phyloP scores from a whole-genome alignment of 2,888 invertebrate genomes.

The Dendrolimus houi region DNA sequence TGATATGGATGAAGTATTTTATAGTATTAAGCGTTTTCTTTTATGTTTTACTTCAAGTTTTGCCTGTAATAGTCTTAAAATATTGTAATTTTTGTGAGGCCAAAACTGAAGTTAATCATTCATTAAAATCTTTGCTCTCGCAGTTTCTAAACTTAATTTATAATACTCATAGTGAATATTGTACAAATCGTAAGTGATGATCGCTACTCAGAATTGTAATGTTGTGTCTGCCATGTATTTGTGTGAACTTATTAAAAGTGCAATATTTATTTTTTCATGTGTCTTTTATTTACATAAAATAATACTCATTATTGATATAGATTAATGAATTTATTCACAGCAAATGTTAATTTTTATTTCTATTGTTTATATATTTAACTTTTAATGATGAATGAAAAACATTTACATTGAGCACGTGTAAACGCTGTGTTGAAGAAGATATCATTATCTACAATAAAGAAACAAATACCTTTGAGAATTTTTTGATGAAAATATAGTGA shows the following conservation, averaged over 20 bases:
- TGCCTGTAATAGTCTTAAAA: too few relatives aligned
- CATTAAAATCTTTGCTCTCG: too few relatives aligned
- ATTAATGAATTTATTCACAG: conserved; percentile 55
- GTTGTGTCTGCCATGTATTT: not conserved
- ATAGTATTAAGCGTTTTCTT: too few relatives aligned
- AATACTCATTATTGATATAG: conserved; percentile 7
- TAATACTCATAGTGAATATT: not conserved
- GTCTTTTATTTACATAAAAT: not conserved
- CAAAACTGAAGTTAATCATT: too few relatives aligned
- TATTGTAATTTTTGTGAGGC: too few relatives aligned
- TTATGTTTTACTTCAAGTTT: too few relatives aligned
- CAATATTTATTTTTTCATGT: not conserved
- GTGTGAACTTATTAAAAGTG: not conserved
- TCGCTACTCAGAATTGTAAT: not conserved
- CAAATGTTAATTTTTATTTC: conserved; percentile 14
- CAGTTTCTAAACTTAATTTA: not conserved
- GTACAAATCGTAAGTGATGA: not conserved
- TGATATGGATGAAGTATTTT: too few relatives aligned
- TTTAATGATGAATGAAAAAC: conserved; percentile 11
- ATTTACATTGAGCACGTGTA: conserved; percentile 7
- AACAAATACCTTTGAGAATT: not conserved
- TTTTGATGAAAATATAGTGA: not conserved
- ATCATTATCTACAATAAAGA: not conserved
- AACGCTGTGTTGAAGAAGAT: too few relatives aligned
- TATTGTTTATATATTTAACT: conserved; percentile 13